A percentile compares a stretch with the other conserved stretches of the same genome.
phyloP scores from a whole-genome alignment of 2,113 vertebrate species.

The Odontesthes bonariensis region DNA sequence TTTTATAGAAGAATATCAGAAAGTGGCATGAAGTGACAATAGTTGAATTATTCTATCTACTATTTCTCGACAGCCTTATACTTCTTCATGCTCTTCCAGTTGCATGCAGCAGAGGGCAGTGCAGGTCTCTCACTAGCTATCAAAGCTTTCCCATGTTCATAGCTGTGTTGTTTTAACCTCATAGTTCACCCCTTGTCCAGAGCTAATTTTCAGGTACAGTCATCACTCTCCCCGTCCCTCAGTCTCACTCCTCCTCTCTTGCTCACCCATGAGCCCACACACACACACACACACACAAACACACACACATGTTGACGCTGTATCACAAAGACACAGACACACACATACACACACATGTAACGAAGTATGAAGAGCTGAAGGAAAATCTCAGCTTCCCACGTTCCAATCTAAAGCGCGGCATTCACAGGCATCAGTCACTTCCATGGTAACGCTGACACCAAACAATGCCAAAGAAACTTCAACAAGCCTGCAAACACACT shows the following conservation, averaged over 20 bases:
- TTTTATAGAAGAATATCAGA: not conserved
- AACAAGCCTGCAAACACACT: slow-evolving; percentile 31
- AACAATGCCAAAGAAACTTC: slow-evolving; percentile 58
- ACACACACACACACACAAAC: slow-evolving; percentile 13
- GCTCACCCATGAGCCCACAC: not conserved
- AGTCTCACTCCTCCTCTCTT: slow-evolving; percentile 6
- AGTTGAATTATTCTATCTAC: not conserved
- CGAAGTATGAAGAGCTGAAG: slow-evolving; percentile 22
- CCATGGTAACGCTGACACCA: slow-evolving; percentile 64
- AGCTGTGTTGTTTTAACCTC: slow-evolving; percentile 40
- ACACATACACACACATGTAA: not conserved
- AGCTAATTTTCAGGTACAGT: slow-evolving; percentile 17
- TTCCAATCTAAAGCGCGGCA: slow-evolving; percentile 40
- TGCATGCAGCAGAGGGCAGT: slow-evolving; percentile 61
- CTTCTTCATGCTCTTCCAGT: not conserved
- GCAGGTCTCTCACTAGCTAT: slow-evolving; percentile 31
- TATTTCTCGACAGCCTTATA: not conserved
- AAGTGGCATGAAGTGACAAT: not conserved
- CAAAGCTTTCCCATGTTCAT: slow-evolving; percentile 33
- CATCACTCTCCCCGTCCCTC: not conserved
- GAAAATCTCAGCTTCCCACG: slow-evolving; percentile 57
- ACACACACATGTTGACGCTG: not conserved
- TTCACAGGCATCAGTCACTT: slow-evolving; percentile 51
- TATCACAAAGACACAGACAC: not conserved
- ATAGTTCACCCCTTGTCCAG: slow-evolving; percentile 35